These are phyloP conservation scores for Channa maculata DNA, from an alignment of 2,113 vertebrate genomes.

Conservation along the genomic window DNA sequence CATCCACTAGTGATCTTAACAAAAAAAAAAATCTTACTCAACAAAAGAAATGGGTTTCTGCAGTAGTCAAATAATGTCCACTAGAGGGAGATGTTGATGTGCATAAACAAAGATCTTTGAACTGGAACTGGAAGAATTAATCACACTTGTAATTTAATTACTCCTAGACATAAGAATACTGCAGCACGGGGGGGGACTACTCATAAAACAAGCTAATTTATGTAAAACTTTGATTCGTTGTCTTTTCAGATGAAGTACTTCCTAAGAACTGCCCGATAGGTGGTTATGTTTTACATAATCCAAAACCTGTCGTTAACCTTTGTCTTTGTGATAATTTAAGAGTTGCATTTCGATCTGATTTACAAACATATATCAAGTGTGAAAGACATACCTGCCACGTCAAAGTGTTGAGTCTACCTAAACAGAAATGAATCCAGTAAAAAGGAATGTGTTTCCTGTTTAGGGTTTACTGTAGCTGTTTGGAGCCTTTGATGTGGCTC, in stretches of 20 bases:
- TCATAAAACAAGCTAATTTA: no score
- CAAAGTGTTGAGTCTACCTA: slow-evolving; percentile 20
- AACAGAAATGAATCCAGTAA: slow-evolving; percentile 18
- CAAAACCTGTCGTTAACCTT: no score
- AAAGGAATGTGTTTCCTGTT: slow-evolving; percentile 18
- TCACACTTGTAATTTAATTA: no score
- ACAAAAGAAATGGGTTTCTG: rapidly evolving
- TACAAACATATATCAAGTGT: slow-evolving; percentile 1
- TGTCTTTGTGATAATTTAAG: no score
- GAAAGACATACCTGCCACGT: slow-evolving; percentile 6
- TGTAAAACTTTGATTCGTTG: no score
- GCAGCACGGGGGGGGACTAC: no score
- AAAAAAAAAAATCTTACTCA: not conserved
- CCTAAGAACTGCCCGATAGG: no score
- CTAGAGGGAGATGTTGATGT: slow-evolving; percentile 52
- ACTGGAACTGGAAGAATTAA: no score
- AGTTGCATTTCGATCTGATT: not conserved
- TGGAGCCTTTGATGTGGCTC: not conserved
- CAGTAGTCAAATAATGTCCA: slow-evolving; percentile 10
- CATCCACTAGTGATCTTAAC: not conserved
- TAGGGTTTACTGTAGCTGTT: not conserved
- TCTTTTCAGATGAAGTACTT: no score
- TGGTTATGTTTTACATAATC: no score
- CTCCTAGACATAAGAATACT: no score
- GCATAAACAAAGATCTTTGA: no score